phyloP scores from a whole-genome alignment of 2,113 vertebrate species.

The Brevimyrus niger region DNA sequence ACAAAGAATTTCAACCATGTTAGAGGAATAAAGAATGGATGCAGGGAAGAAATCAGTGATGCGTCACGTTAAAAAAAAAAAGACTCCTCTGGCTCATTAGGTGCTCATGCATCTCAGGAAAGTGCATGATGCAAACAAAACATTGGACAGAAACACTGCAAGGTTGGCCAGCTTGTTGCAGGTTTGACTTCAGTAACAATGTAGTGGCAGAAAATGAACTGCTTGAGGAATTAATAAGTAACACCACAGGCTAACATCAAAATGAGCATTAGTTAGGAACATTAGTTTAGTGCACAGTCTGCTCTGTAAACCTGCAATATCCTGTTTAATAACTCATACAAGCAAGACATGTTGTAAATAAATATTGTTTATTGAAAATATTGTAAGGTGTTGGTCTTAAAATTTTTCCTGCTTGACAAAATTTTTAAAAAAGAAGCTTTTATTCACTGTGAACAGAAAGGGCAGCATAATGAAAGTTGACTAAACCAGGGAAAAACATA shows the following conservation, averaged over 20 bases:
- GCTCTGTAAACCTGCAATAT: neutral
- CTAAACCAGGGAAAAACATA: conserved; percentile 21
- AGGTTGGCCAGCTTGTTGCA: neutral
- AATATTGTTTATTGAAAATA: conserved; percentile 74
- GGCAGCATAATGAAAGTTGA: conserved; percentile 16
- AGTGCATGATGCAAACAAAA: neutral
- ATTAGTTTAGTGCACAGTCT: neutral
- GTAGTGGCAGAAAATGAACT: neutral
- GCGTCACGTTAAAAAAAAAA: neutral
- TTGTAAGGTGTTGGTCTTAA: conserved; percentile 51
- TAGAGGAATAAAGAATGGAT: neutral
- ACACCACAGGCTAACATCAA: neutral
- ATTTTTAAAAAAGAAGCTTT: conserved; percentile 2
- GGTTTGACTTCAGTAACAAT: neutral
- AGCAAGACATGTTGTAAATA: conserved; percentile 51
- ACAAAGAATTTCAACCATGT: neutral
- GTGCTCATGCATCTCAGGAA: neutral
- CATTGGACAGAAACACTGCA: neutral
- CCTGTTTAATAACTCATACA: conserved; percentile 19
- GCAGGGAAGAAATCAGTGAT: neutral
- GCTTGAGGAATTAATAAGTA: neutral
- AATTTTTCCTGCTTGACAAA: conserved; percentile 43
- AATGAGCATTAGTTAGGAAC: neutral
- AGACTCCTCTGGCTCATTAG: neutral
- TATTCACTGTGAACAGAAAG: neutral